Percentiles rank a stretch among this genome's conserved stretches.
phyloP scores from a whole-genome alignment of 2,113 vertebrate genomes.

The Puntigrus tetrazona region DNA sequence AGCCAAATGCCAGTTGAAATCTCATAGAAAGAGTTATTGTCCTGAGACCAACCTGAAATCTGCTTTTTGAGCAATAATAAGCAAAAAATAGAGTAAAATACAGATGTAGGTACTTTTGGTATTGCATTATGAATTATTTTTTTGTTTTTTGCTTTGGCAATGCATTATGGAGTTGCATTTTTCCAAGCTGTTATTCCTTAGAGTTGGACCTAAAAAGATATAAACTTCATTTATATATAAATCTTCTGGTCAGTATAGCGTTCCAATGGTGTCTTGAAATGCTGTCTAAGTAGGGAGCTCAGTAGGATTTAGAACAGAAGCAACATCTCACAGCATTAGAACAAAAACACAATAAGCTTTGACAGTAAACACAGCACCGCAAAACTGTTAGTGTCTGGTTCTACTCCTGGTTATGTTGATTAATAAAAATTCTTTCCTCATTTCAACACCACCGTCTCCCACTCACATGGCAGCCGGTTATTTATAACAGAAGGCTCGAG shows the following conservation, averaged over 20 bases:
- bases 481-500: neutral
- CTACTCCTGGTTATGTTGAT: neutral
- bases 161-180: neutral
- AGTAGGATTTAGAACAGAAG: neutral
- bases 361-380: neutral
- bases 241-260: neutral
- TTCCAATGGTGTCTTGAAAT: neutral
- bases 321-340: neutral
- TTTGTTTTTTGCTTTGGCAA: neutral
- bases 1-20: neutral
- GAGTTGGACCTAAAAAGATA: neutral
- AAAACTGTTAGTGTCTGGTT: neutral
- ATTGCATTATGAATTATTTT: neutral
- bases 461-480: conserved; percentile 2
- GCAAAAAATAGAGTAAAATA: neutral
- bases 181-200: neutral
- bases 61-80: neutral
- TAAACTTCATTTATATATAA: neutral
- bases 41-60: neutral
- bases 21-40: neutral
- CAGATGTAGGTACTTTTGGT: neutral
- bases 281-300: neutral
- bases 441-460: neutral
- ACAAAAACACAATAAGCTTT: neutral
- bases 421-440: neutral